These are phyloP conservation scores for Zoanthus sansibaricus DNA, from an alignment of 92 coral and sea anemone species.

Conservation along the genomic window DNA sequence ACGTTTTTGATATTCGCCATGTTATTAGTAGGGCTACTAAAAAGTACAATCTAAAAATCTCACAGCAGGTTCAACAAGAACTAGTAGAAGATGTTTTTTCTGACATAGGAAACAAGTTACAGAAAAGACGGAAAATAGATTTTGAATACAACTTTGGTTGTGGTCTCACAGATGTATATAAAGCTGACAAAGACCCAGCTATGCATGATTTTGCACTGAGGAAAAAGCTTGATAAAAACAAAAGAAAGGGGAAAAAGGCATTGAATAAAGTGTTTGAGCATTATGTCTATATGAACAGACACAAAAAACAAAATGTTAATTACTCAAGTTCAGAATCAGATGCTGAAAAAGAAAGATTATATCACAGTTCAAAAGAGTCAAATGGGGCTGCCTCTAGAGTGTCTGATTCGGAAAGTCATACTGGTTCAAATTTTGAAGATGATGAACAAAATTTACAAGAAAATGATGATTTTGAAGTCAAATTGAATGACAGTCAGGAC, in stretches of 20 bases:
- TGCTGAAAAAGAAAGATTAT: neutral
- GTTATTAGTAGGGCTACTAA: conserved; percentile 68
- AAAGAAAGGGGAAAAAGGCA: conserved; percentile 64
- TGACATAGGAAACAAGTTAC: conserved; percentile 89
- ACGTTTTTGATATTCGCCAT: conserved; percentile 83
- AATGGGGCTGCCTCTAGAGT: neutral
- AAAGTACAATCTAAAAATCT: conserved; percentile 72
- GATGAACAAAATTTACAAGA: conserved; percentile 38
- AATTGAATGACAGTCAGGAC: conserved; percentile 28
- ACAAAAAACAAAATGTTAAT: conserved; percentile 10
- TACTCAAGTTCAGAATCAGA: conserved; percentile 25
- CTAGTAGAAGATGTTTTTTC: conserved; percentile 84
- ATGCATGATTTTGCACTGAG: conserved; percentile 58
- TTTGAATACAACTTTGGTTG: conserved; percentile 87
- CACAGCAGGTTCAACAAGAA: conserved; percentile 71
- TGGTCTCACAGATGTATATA: conserved; percentile 76
- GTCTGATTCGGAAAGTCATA: neutral
- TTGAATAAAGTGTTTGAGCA: conserved; percentile 81
- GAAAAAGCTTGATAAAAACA: conserved; percentile 75
- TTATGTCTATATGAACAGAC: conserved; percentile 62
- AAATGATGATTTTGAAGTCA: conserved; percentile 33
- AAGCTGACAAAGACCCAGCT: conserved; percentile 82
- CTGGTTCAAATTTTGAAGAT: conserved; percentile 16
- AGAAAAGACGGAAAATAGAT: conserved; percentile 87
- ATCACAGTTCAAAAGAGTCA: conserved; percentile 10